Base-by-base conservation (phyloP, 1,140 invertebrate genomes). In the Saccostrea glomerata region DNA sequence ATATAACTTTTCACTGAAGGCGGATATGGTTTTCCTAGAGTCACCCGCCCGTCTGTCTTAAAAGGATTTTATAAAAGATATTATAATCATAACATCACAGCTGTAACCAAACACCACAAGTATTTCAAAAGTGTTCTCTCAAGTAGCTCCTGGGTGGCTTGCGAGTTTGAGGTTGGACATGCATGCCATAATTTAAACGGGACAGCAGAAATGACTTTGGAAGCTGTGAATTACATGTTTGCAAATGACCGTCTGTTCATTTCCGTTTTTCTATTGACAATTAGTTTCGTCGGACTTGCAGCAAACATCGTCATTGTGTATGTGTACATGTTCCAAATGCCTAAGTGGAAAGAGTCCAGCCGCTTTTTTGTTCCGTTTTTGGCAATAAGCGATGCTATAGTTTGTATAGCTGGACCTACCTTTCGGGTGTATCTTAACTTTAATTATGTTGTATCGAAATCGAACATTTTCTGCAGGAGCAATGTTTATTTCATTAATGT, bases 281-380 rank as follows among this genome's bases (percentile, higher is more conserved):
- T 25, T 15, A 77, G 15, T 77, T 25, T 36, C 25, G 15, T 77
- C 30, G 70, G 70, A 30, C 23, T 36, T 12, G 7, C 15, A 25
- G 23, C 70, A 30, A 77, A 77, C 70, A 13, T 40, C 30, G 25
- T 77, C 25, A 77, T 77, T 17, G 70, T 77, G 25, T 77, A 36
- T 77, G 70, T 77, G 7, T 77, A 30, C 11, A 25, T 77, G 11
- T 77, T 36, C 15, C 70, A 25, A 77, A 25, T 77, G 12, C 23
- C 30, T 0, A 77, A 36, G 13, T 77, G 70, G 70, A 77, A 4
- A 17, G 70, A 25, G 13, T 77, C 70, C 15, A 2, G 70, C 25
- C 70, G 70, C 0, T 77, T 77, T 77, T 77, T 40, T 30, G 70
- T 77, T 25, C 70, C 70, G 15, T 77, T 77, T 77, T 30, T 77